phyloP scores from a whole-genome alignment of 2,113 vertebrate species.

The Triplophysa rosa region DNA sequence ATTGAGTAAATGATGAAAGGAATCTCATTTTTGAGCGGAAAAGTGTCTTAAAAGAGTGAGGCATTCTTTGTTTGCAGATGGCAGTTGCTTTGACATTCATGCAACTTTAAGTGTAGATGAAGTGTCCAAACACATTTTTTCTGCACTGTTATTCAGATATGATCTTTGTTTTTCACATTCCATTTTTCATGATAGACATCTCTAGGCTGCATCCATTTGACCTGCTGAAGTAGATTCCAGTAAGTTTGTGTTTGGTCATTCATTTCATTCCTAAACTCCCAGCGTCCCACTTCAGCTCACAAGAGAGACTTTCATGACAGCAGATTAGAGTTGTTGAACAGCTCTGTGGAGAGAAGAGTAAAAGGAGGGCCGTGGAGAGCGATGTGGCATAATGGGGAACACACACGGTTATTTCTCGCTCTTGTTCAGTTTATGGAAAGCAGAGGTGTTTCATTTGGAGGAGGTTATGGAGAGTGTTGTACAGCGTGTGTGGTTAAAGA shows the following conservation, averaged over 20 bases:
- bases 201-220: not conserved
- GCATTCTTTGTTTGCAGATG: too few relatives aligned
- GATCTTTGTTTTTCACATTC: not conserved
- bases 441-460: conserved; percentile 15
- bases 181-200: conserved; percentile 1
- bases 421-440: too few relatives aligned
- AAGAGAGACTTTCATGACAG: conserved; percentile 62
- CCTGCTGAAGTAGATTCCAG: conserved; percentile 2
- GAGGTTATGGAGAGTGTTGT: conserved; percentile 12
- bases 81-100: not conserved
- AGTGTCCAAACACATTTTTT: not conserved
- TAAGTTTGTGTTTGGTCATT: not conserved
- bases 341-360: conserved; percentile 31
- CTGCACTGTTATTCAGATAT: not conserved
- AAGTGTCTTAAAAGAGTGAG: too few relatives aligned
- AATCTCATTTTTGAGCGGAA: too few relatives aligned
- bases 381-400: conserved; percentile 13
- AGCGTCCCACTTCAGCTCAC: conserved; percentile 63
- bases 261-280: conserved; percentile 7
- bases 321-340: conserved; percentile 57
- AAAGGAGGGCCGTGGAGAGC: conserved; percentile 27
- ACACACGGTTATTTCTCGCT: not conserved
- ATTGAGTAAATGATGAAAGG: too few relatives aligned
- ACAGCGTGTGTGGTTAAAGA: conserved; percentile 13
- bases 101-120: not conserved